A percentile compares a stretch with the other conserved stretches of the same genome.
phyloP scores from a whole-genome alignment of 2,113 vertebrate genomes.

The Nicator chloris region DNA sequence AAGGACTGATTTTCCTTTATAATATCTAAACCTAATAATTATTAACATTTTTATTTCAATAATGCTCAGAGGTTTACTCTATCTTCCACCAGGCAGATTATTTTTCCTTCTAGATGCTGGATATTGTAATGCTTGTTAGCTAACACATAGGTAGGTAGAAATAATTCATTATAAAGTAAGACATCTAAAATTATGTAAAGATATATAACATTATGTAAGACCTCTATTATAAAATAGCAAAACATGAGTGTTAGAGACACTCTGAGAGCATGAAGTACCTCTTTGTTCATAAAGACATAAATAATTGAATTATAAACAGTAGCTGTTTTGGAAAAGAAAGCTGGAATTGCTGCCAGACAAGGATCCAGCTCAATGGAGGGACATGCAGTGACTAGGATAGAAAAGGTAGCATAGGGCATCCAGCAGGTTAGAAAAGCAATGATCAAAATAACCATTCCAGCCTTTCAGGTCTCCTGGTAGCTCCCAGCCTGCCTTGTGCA shows the following conservation, averaged over 20 bases:
- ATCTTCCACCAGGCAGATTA: neutral
- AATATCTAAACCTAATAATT: neutral
- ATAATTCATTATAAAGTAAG: neutral
- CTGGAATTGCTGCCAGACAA: slow-evolving; percentile 79
- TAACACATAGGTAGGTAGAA: neutral
- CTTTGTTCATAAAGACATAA: slow-evolving; percentile 92
- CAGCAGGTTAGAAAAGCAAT: slow-evolving; percentile 87
- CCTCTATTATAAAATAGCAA: neutral
- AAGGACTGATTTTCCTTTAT: neutral
- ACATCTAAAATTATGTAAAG: no score
- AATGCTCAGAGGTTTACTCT: neutral
- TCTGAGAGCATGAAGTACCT: slow-evolving; percentile 71
- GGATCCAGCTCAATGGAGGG: slow-evolving; percentile 83
- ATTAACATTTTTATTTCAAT: neutral
- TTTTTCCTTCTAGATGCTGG: neutral
- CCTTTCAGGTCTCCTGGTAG: slow-evolving; percentile 81
- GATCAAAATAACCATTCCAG: slow-evolving; percentile 88
- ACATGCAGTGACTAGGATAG: slow-evolving; percentile 77
- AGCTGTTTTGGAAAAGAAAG: slow-evolving; percentile 90
- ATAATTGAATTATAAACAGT: slow-evolving; percentile 88
- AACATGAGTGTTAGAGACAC: neutral
- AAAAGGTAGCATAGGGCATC: slow-evolving; percentile 83
- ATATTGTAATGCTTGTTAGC: neutral
- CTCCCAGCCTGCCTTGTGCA: slow-evolving; percentile 74
- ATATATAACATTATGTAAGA: no score